Evolutionary conservation across 2,888 invertebrate genomes (phyloP).

Genomic region (Volucella zonaria): DNA sequence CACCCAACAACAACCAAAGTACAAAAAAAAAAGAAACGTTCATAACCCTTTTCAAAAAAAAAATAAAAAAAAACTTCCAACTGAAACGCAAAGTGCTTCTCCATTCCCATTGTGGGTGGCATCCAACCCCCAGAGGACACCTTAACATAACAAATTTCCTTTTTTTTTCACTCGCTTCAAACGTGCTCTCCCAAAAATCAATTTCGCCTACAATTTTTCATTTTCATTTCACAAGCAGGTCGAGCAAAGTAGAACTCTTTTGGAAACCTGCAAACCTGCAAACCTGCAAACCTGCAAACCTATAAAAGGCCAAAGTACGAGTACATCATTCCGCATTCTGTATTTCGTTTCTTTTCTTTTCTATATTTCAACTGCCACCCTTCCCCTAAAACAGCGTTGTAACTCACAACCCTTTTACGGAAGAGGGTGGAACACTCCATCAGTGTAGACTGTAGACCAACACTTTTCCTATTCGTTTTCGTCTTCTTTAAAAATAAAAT

Average conservation of each 20-base stretch:
- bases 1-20: not conserved
- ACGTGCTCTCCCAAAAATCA: conserved; percentile 66
- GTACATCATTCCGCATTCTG: conserved; percentile 31
- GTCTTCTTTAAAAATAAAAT: conserved; percentile 38
- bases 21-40: conserved; percentile 28
- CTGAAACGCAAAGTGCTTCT: conserved; percentile 58
- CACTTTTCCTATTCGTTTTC: conserved; percentile 12
- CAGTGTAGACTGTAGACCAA: conserved; percentile 4
- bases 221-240: conserved; percentile 16
- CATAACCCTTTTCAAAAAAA: conserved; percentile 64
- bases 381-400: not conserved
- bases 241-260: conserved; percentile 21
- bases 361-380: too few species aligned
- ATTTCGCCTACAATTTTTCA: conserved; percentile 68
- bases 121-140: conserved; percentile 56
- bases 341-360: conserved; percentile 9
- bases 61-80: not conserved
- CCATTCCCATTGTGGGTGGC: not conserved
- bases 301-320: conserved; percentile 20
- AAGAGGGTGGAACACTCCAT: conserved; percentile 8
- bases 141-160: conserved; percentile 38
- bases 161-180: conserved; percentile 6
- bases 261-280: conserved; percentile 2
- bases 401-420: conserved; percentile 31
- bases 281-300: conserved; percentile 8